Evolutionary conservation across 2,888 invertebrate genomes (phyloP).

Genomic region (Spodoptera littoralis): DNA sequence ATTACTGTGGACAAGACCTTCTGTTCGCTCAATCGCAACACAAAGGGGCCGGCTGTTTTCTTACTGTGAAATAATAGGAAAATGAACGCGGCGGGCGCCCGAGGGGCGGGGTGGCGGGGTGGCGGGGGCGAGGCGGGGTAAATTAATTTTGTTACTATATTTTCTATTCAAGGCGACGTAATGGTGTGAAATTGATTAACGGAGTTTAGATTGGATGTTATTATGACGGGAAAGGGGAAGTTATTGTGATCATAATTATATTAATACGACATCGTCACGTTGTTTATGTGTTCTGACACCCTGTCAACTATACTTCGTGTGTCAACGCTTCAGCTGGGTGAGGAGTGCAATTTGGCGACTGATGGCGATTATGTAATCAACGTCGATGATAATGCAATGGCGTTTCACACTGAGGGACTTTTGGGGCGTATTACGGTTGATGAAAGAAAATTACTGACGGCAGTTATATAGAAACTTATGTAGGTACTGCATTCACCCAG

Average conservation of each 20-base stretch:
- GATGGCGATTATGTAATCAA: too few relatives aligned
- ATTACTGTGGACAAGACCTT: slow-evolving; percentile 42
- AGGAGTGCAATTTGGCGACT: too few relatives aligned
- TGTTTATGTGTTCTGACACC: slow-evolving; percentile 9
- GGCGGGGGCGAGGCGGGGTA: slow-evolving; percentile 15
- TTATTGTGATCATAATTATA: slow-evolving; percentile 24
- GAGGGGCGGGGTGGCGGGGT: background rate
- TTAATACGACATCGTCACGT: slow-evolving; percentile 3
- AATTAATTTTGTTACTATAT: slow-evolving; percentile 58
- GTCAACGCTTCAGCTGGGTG: background rate
- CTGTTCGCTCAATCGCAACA: slow-evolving; percentile 44
- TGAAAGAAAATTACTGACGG: too few relatives aligned
- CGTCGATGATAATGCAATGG: too few relatives aligned
- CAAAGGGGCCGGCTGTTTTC: slow-evolving; percentile 55
- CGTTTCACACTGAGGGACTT: too few relatives aligned
- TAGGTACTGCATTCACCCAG: too few relatives aligned
- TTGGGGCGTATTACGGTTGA: too few relatives aligned
- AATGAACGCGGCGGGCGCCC: slow-evolving; percentile 43
- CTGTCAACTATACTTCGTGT: background rate
- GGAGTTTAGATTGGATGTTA: slow-evolving; percentile 46
- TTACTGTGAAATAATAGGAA: slow-evolving; percentile 58
- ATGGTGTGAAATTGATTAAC: slow-evolving; percentile 54
- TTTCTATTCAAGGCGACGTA: slow-evolving; percentile 50
- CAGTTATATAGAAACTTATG: too few relatives aligned
- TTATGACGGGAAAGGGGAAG: slow-evolving; percentile 29